A percentile compares a stretch with the other conserved stretches of the same genome.
Conservation (phyloP, 2,888 invertebrate genomes). For the Oxyscelio sp. region DNA sequence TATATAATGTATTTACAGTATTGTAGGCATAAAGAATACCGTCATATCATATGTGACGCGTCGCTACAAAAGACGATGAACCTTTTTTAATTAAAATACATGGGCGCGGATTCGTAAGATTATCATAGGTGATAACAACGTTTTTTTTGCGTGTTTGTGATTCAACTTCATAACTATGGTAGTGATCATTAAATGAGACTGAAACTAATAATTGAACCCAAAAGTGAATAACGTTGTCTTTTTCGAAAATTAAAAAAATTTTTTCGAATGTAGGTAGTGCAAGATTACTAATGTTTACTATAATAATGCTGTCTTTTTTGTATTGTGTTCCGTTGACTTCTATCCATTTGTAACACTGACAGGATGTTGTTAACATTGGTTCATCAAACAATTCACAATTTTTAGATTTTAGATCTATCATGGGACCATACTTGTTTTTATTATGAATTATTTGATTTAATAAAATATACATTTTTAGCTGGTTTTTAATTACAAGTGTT, state of each 20-base stretch:
- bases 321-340: neutral
- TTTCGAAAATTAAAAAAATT: neutral
- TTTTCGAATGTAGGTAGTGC: neutral
- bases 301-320: neutral
- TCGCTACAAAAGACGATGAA: neutral
- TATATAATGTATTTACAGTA: no score
- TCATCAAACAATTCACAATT: neutral
- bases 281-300: neutral
- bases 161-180: neutral
- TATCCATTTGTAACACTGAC: neutral
- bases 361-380: neutral
- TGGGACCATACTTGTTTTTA: neutral
- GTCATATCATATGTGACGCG: neutral
- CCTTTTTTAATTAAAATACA: neutral
- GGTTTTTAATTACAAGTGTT: conserved; percentile 26
- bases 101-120: neutral
- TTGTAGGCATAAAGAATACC: no score
- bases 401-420: no score
- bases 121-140: neutral
- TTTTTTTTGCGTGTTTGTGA: neutral
- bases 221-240: neutral
- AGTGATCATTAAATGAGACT: neutral
- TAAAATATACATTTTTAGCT: conserved; percentile 8
- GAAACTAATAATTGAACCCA: neutral
- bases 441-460: neutral